Percentiles rank a stretch among this genome's conserved stretches.
Conservation (phyloP, 2,113 vertebrate genomes). For the Pao palembangensis region DNA sequence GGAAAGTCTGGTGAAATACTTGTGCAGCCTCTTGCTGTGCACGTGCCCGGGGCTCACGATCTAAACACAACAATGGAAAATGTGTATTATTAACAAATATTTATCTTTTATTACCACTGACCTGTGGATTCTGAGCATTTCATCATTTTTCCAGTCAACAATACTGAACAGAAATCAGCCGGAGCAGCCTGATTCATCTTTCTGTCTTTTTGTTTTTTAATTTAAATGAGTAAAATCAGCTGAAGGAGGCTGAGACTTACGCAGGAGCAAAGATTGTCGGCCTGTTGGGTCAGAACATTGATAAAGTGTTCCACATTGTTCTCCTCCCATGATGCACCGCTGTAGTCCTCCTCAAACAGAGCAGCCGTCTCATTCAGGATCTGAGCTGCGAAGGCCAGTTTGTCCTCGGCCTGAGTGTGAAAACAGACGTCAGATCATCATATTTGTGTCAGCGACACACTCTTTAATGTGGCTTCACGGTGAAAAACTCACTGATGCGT, state of each 20-base stretch:
- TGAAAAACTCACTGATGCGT: constrained; percentile 41
- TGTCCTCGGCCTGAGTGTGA: constrained; percentile 45
- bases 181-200: too few relatives aligned
- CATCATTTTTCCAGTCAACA: too few relatives aligned
- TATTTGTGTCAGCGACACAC: too few relatives aligned
- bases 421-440: too few relatives aligned
- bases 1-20: constrained; percentile 56
- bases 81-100: not conserved
- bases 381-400: constrained; percentile 52
- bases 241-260: constrained; percentile 34
- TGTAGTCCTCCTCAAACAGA: constrained; percentile 48
- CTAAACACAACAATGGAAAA: constrained; percentile 4
- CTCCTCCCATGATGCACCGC: constrained; percentile 55
- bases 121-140: too few relatives aligned
- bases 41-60: constrained; percentile 9
- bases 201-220: not conserved
- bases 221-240: not conserved
- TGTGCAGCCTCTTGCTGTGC: constrained; percentile 47
- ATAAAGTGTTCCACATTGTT: constrained; percentile 45
- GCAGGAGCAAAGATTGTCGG: constrained; percentile 48
- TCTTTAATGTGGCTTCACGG: not conserved
- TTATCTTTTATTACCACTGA: too few relatives aligned
- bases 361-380: constrained; percentile 33
- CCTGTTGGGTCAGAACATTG: constrained; percentile 39
- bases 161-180: too few relatives aligned